Evolutionary conservation across 2,888 invertebrate species (phyloP), one percentile per base, ranked within the genome.

Genomic region (Meandrusa payeni): DNA sequence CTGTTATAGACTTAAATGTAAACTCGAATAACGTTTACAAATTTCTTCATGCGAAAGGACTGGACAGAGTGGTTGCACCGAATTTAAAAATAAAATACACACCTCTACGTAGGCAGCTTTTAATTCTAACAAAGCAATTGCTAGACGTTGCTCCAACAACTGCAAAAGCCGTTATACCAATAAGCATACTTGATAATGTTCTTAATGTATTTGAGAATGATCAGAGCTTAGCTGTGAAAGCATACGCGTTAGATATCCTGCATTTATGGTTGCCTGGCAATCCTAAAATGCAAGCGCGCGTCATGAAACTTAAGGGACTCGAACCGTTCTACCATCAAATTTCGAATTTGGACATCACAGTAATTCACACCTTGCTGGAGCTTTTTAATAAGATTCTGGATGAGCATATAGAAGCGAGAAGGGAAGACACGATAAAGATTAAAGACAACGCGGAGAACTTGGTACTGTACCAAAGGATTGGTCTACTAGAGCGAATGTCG

Each of bases 221-320:
- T 4, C 47, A 64, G 0, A 69, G 69, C 44, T 41, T 73, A 5
- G 67, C 56, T 4, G 31, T 77, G 1, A 85, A 83, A 53, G 64
- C 68, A 0, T 63, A 69, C 9, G 64, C 67, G 0, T 38, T 85
- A 20, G 77, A 83, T 24, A 56, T 85, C 0, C 41, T 86, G 1
- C 46, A 54, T 15, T 15, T 54, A 7, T 85, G 81, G 85, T 47
- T 86, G 6, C 83, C 81, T 1, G 64, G 64, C 0, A 80, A 77
- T 17, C 80, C 82, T 0, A 63, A 52, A 24, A 52, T 75, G 0
- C 86, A 86, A 57, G 64, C 72, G 0, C 59, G 76, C 10, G 68
- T 85, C 0, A 81, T 85, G 76, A 76, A 75, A 50, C 15, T 69
- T 1, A 78, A 71, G 58, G 83, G 85, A 0, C 41, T 86, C 0